phyloP scores from a whole-genome alignment of 2,113 vertebrate genomes.

The Noturus placidus region DNA sequence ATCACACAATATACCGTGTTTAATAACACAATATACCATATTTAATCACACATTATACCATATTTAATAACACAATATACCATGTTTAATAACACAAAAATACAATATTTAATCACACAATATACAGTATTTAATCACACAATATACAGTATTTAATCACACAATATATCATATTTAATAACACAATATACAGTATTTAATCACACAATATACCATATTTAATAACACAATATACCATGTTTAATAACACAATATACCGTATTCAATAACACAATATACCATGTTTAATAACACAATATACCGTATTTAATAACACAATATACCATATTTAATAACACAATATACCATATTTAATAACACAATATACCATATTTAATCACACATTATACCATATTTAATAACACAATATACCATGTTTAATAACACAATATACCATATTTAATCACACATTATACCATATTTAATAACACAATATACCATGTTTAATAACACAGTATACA shows the following conservation, averaged over 20 bases:
- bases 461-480: too few relatives aligned
- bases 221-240: neutral
- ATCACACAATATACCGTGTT: neutral
- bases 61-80: neutral
- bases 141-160: too few relatives aligned
- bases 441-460: neutral
- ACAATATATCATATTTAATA: neutral
- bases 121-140: too few relatives aligned
- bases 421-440: neutral
- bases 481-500: too few relatives aligned
- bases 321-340: neutral
- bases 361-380: too few relatives aligned
- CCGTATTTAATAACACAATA: too few relatives aligned
- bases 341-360: neutral
- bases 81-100: neutral
- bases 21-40: neutral
- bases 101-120: too few relatives aligned
- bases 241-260: neutral
- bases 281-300: too few relatives aligned
- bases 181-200: neutral
- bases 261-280: neutral
- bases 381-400: neutral
- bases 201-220: neutral
- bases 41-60: neutral
- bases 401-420: neutral